Base-by-base conservation (phyloP, 2,113 vertebrate genomes). In the Coreoperca whiteheadi region DNA sequence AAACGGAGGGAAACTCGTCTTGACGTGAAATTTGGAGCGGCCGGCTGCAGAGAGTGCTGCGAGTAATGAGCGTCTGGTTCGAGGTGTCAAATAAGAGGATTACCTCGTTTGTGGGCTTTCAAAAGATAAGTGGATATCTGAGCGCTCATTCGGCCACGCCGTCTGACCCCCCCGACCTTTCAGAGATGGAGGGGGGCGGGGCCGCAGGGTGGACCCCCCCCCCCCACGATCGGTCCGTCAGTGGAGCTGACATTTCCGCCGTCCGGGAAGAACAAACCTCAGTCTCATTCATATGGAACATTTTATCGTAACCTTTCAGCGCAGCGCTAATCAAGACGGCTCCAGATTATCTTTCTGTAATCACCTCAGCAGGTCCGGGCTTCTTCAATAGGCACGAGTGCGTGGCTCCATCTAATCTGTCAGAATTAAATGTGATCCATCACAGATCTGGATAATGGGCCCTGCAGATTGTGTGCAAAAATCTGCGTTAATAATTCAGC, bases 401-500 rank as follows among this genome's bases (percentile, higher is more conserved):
- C n/a, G 87, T 82, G 80, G 89, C 90, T 88, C 83, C 76, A 76
- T 94, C 89, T 91, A 88, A 94, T 93, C 92, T 88, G 88, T 87
- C 92, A 84, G 92, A 91, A 89, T 92, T 76, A 89, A 93, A 95
- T 83, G 83, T 91, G 93, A 95, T 93, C 89, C 90, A 88, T 90
- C 93, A 87, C 80, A 80, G 69, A 85, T 90, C 87, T n/a, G 75
- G 81, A 89, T 94, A 95, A 95, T 93, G 87, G 89, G 77, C 85
- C 82, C 82, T 74, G 88, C 85, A 94, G 89, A 95, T 94, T 89
- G 92, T 92, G 93, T 92, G 92, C 91, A 93, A 95, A 95, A 94
- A 95, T 94, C 91, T 94, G 88, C 73, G 93, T 95, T 72, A 94
- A 94, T 95, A 93, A 95, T 95, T 95, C 89, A 94, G 82, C 48